Percentiles rank a stretch among this genome's conserved stretches.
phyloP scores from a whole-genome alignment of 2,888 invertebrate genomes.

The Ormia ochracea region DNA sequence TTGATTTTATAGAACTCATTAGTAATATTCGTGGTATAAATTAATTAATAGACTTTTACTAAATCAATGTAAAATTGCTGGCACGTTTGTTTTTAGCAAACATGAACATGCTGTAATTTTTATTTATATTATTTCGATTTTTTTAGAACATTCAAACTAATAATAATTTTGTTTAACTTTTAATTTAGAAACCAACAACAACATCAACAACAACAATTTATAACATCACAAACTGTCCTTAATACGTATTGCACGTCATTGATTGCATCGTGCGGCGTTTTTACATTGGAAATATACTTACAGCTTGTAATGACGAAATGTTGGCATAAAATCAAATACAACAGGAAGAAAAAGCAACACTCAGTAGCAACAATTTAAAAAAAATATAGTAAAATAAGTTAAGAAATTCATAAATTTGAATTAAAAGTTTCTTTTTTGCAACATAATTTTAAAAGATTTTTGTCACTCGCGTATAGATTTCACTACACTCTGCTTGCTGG shows the following conservation, averaged over 20 bases:
- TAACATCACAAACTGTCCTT: conserved; percentile 1
- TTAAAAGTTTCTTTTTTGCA: neutral
- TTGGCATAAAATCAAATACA: conserved; percentile 27
- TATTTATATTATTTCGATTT: neutral
- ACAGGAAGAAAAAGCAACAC: conserved; percentile 18
- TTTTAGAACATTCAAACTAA: neutral
- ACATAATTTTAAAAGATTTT: conserved; percentile 19
- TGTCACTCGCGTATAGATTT: neutral
- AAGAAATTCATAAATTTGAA: neutral
- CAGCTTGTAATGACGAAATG: conserved; percentile 1
- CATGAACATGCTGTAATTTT: conserved; percentile 3
- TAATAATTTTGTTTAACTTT: conserved; percentile 14
- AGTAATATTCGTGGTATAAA: neutral
- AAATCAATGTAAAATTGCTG: neutral
- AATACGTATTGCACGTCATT: conserved; percentile 24
- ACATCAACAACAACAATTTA: too few relatives aligned
- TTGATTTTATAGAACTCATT: neutral
- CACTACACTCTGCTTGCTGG: neutral
- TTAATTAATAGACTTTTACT: neutral
- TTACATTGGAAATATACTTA: conserved; percentile 10
- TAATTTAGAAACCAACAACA: conserved; percentile 9
- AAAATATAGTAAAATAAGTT: neutral
- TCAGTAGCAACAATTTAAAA: conserved; percentile 9
- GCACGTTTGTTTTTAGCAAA: neutral
- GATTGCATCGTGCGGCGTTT: conserved; percentile 8